A percentile compares a stretch with the other conserved stretches of the same genome.
Conservation (phyloP, 1,140 invertebrate genomes). For the Aphelinus atriplicis region DNA sequence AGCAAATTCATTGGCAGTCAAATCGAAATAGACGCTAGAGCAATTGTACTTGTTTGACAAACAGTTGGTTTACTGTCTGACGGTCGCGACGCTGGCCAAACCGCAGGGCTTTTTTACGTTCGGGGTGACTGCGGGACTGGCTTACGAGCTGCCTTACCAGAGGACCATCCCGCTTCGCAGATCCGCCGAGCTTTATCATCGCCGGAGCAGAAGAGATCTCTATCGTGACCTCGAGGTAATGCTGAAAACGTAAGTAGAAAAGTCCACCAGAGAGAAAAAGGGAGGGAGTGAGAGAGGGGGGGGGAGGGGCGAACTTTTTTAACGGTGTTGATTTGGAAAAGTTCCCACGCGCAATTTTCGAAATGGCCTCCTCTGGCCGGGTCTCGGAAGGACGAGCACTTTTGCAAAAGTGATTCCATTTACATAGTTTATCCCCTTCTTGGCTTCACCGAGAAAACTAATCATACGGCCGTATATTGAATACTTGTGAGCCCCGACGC, state of each 20-base stretch:
- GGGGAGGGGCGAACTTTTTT: too few relatives aligned
- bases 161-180: slow-evolving; percentile 54
- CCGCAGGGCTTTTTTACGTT: slow-evolving; percentile 72
- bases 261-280: too few relatives aligned
- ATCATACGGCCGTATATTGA: too few relatives aligned
- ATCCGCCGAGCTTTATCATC: slow-evolving; percentile 62
- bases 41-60: not conserved
- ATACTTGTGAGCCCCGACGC: too few relatives aligned
- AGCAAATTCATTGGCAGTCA: not conserved
- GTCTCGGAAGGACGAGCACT: too few relatives aligned
- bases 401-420: too few relatives aligned
- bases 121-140: slow-evolving; percentile 77
- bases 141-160: slow-evolving; percentile 75
- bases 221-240: slow-evolving; percentile 62
- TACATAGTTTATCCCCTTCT: too few relatives aligned
- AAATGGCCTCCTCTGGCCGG: too few relatives aligned
- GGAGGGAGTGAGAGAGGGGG: too few relatives aligned
- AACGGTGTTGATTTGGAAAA: too few relatives aligned
- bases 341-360: too few relatives aligned
- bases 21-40: not conserved
- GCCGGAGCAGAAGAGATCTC: slow-evolving; percentile 63
- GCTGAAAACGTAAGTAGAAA: slow-evolving; percentile 58
- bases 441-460: too few relatives aligned
- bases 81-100: slow-evolving; percentile 66
- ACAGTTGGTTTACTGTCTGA: slow-evolving; percentile 73